These are phyloP conservation scores for Busseola fusca DNA, from an alignment of 2,888 invertebrate genomes.

Conservation along the genomic window DNA sequence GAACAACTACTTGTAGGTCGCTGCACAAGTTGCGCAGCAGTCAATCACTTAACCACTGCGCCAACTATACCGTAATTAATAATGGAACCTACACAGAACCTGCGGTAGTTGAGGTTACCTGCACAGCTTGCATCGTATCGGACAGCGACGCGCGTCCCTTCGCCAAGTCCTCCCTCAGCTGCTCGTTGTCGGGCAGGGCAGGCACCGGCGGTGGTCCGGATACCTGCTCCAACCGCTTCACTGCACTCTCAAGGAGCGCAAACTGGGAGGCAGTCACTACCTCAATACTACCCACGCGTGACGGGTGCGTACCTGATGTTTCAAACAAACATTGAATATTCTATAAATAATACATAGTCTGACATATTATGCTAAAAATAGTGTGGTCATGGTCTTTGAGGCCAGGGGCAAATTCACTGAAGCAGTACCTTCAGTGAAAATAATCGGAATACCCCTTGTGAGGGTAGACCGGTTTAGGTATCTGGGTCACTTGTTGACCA, in stretches of 20 bases:
- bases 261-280: slow-evolving; percentile 81
- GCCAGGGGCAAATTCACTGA: too few relatives aligned
- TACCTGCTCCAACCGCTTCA: slow-evolving; percentile 64
- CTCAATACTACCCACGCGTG: slow-evolving; percentile 73
- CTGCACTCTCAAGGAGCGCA: slow-evolving; percentile 67
- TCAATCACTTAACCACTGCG: too few relatives aligned
- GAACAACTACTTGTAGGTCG: too few relatives aligned
- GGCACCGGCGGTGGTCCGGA: slow-evolving; percentile 70
- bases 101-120: slow-evolving; percentile 65
- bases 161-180: slow-evolving; percentile 71
- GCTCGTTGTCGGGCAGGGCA: slow-evolving; percentile 73
- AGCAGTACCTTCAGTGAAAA: too few relatives aligned
- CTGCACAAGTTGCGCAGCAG: too few relatives aligned
- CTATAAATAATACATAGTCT: too few relatives aligned
- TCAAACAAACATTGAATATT: background rate
- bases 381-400: too few relatives aligned
- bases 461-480: too few relatives aligned
- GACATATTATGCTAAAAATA: too few relatives aligned
- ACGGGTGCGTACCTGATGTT: background rate
- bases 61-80: background rate
- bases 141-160: slow-evolving; percentile 77
- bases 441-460: too few relatives aligned
- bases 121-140: slow-evolving; percentile 82
- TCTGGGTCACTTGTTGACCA: too few relatives aligned
- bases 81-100: background rate